Evolutionary conservation across 2,888 invertebrate species (phyloP).

Genomic region (Patella depressa): DNA sequence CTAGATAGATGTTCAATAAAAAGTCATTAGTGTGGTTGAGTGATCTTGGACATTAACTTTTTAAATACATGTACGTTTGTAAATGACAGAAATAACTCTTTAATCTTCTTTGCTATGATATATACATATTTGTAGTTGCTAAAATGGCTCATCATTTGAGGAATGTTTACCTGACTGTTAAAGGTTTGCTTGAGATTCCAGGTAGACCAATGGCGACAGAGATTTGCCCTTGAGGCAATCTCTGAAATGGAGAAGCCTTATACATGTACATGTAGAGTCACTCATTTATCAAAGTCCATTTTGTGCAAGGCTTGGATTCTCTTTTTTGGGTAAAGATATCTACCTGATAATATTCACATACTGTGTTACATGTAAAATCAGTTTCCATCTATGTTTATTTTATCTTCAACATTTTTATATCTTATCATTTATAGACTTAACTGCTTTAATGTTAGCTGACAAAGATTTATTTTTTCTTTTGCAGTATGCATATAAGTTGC

Average conservation of each 20-base stretch:
- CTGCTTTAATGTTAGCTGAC: no score
- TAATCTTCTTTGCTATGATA: neutral
- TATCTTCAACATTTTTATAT: no score
- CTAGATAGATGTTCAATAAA: no score
- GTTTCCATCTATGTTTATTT: no score
- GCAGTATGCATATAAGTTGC: no score
- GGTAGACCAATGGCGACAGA: slow-evolving; percentile 4
- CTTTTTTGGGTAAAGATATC: no score
- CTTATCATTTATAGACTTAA: no score
- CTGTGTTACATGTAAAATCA: no score
- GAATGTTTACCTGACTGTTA: slow-evolving; percentile 5
- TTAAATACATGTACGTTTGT: neutral
- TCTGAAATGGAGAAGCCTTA: neutral
- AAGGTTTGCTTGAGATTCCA: slow-evolving; percentile 10
- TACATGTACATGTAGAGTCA: neutral
- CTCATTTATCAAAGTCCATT: slow-evolving; percentile 7
- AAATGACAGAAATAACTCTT: slow-evolving; percentile 3
- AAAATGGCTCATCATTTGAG: slow-evolving; percentile 3
- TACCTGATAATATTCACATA: no score
- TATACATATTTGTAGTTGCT: slow-evolving; percentile 7
- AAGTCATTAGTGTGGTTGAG: no score
- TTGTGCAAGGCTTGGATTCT: neutral
- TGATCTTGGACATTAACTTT: no score
- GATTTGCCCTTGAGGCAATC: neutral
- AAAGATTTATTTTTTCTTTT: no score